A percentile compares a stretch with the other conserved stretches of the same genome.
These are phyloP conservation scores for Anguilla rostrata DNA, from an alignment of 2,113 vertebrate genomes.

Conservation along the genomic window DNA sequence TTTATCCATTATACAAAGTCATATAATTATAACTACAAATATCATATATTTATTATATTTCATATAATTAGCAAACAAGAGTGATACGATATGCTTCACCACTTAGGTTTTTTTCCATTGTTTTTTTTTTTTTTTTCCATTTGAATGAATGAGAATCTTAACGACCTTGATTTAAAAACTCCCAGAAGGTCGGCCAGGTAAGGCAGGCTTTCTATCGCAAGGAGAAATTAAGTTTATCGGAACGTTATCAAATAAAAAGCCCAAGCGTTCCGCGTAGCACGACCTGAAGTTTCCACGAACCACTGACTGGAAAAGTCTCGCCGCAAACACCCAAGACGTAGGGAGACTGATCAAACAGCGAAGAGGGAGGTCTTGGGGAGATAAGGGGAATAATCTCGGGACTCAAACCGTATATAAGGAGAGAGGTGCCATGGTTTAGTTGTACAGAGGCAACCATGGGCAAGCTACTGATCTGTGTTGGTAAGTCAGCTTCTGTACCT, in stretches of 20 bases:
- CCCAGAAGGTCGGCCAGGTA: background rate
- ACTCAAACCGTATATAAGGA: conserved; percentile 45
- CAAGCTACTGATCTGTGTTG: conserved; percentile 56
- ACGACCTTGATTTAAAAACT: background rate
- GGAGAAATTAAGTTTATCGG: background rate
- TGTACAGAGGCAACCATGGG: conserved; percentile 57
- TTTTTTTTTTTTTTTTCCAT: too few species aligned
- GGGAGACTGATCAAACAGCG: conserved; percentile 4
- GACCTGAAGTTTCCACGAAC: too few species aligned
- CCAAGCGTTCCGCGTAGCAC: too few species aligned
- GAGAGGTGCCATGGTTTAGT: background rate
- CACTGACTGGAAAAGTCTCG: background rate
- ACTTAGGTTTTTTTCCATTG: background rate
- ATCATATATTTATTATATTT: background rate
- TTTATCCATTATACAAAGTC: background rate
- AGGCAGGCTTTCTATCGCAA: background rate
- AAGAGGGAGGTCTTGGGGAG: background rate
- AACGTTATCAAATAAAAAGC: background rate
- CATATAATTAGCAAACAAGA: background rate
- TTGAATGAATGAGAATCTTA: background rate
- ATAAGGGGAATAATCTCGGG: background rate
- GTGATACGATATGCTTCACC: background rate
- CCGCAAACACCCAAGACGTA: background rate
- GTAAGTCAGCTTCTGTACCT: conserved; percentile 39
- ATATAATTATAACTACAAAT: too few species aligned